Evolutionary conservation across 2,888 invertebrate species (phyloP).

Genomic region (Helleia helle): DNA sequence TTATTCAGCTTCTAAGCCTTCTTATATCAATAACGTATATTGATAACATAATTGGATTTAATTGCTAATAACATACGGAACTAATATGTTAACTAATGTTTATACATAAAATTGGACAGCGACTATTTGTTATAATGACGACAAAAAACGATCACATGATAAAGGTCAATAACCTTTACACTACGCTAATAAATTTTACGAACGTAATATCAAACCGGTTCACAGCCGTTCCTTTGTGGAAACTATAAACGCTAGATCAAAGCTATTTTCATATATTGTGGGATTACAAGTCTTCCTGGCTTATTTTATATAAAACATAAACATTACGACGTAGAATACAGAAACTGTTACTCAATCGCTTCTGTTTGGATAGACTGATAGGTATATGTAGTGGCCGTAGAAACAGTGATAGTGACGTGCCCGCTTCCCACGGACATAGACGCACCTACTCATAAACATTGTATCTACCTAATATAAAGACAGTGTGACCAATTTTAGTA

Average conservation of each 20-base stretch:
- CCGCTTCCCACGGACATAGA: neutral
- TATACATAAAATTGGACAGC: neutral
- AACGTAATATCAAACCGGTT: neutral
- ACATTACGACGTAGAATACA: conserved; percentile 13
- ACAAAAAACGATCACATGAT: neutral
- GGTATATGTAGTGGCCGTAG: neutral
- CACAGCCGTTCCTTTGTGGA: neutral
- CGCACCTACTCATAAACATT: neutral
- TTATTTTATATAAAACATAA: conserved; percentile 16
- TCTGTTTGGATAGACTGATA: neutral
- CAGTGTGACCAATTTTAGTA: no score
- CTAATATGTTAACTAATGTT: neutral
- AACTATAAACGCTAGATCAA: neutral
- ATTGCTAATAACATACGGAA: no score
- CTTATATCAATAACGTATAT: no score
- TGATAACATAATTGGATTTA: no score
- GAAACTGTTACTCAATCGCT: conserved; percentile 3
- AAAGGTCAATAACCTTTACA: neutral
- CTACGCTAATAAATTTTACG: neutral
- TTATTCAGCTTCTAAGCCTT: no score
- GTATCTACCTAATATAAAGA: no score
- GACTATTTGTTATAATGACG: neutral
- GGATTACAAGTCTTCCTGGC: conserved; percentile 11
- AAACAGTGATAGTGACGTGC: neutral
- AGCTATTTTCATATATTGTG: conserved; percentile 9